phyloP scores from a whole-genome alignment of 1,140 invertebrate species.

The Mercenaria mercenaria region DNA sequence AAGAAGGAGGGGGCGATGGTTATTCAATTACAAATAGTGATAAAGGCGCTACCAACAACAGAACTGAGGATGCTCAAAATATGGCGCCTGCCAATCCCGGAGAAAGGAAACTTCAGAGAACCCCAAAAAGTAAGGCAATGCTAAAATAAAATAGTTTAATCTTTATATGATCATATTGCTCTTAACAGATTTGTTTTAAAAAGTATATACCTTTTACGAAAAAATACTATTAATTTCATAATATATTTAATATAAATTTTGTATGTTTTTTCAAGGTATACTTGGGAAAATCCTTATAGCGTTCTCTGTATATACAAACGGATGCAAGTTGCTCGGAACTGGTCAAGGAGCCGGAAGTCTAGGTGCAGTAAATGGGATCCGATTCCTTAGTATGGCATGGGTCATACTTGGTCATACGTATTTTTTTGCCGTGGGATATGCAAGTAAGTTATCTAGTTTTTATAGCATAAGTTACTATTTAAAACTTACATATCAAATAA shows the following conservation, averaged over 20 bases:
- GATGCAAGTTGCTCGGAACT: constrained; percentile 73
- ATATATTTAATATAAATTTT: too few relatives aligned
- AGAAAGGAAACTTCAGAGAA: too few relatives aligned
- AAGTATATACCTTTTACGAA: too few relatives aligned
- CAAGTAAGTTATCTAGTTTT: background rate
- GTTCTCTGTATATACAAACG: constrained; percentile 79
- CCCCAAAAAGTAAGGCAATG: too few relatives aligned
- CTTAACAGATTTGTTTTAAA: too few relatives aligned
- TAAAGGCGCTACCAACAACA: background rate
- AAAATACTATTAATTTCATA: too few relatives aligned
- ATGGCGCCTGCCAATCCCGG: too few relatives aligned
- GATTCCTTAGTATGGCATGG: constrained; percentile 95
- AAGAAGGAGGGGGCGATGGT: background rate
- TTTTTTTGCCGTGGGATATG: constrained; percentile 60
- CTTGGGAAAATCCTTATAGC: constrained; percentile 67
- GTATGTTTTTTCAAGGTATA: constrained; percentile 72
- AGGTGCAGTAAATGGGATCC: constrained; percentile 77
- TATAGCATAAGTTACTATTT: too few relatives aligned
- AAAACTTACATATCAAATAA: too few relatives aligned
- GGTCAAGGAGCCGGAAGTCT: constrained; percentile 70
- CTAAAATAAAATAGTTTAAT: too few relatives aligned
- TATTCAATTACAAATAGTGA: background rate
- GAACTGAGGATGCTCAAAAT: too few relatives aligned
- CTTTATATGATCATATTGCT: too few relatives aligned
- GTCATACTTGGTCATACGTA: constrained; percentile 95